phyloP scores from a whole-genome alignment of 1,140 invertebrate genomes.

The Aphaenogaster ashmeadi region DNA sequence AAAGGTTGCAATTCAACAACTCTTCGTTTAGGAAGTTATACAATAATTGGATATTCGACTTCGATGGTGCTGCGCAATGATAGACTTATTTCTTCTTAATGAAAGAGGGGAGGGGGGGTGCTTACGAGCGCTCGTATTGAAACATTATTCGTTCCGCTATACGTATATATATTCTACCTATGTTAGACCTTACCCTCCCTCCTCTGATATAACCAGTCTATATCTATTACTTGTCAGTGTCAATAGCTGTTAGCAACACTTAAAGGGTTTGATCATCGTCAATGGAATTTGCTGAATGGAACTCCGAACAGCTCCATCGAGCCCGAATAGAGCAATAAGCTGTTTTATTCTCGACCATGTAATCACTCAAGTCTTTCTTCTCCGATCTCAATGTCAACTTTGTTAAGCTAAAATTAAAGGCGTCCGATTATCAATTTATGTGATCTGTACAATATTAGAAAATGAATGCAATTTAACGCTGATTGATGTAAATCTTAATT shows the following conservation, averaged over 20 bases:
- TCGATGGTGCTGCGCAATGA: background rate
- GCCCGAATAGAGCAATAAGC: constrained; percentile 20
- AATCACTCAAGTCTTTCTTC: background rate
- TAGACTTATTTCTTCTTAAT: background rate
- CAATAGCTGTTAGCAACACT: constrained; percentile 44
- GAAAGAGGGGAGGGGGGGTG: background rate
- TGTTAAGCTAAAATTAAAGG: background rate
- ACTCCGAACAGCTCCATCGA: constrained; percentile 33
- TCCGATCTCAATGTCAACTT: background rate
- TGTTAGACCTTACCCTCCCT: background rate
- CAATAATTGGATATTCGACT: background rate
- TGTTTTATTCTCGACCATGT: background rate
- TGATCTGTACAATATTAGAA: background rate
- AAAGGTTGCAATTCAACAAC: background rate
- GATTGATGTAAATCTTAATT: background rate
- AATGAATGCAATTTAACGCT: background rate
- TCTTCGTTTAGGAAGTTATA: background rate
- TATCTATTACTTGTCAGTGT: constrained; percentile 23
- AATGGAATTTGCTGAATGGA: constrained; percentile 52
- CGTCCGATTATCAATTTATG: background rate
- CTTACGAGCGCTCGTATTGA: background rate
- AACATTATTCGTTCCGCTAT: background rate
- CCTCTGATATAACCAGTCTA: constrained; percentile 6
- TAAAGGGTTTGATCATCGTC: constrained; percentile 45
- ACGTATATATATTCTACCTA: background rate